Conservation (phyloP, 2,113 vertebrate genomes). For the Dicrurus megarhynchus region DNA sequence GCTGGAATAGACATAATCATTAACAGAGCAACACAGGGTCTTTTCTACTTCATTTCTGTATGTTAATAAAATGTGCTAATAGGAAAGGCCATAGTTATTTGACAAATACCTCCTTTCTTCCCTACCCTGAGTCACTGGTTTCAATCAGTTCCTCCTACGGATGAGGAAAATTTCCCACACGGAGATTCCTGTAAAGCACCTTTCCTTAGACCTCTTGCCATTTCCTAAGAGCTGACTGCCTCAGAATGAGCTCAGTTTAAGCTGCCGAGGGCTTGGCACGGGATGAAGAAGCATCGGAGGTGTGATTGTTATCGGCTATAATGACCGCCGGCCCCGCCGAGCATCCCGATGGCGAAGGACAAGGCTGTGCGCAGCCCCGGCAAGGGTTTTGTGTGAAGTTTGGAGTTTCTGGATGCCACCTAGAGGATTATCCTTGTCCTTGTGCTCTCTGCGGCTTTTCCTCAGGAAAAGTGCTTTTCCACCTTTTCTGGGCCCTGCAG, state of each 20-base stretch:
- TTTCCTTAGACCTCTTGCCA: neutral
- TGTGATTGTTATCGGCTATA: neutral
- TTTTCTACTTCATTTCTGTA: neutral
- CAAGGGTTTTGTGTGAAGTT: neutral
- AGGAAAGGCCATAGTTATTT: neutral
- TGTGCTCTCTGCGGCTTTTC: neutral
- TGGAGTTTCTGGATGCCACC: constrained; percentile 2
- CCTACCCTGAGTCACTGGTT: neutral
- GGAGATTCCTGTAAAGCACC: neutral
- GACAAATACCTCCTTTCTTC: neutral
- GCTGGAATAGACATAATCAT: neutral
- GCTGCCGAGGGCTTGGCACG: neutral
- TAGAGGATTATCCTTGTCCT: constrained; percentile 3
- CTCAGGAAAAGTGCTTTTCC: neutral
- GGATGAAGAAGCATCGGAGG: neutral
- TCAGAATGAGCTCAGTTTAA: neutral
- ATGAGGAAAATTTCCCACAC: neutral
- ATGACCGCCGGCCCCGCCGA: fast-evolving
- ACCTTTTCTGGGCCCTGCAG: neutral
- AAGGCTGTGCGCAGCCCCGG: fast-evolving
- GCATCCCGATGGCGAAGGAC: fast-evolving
- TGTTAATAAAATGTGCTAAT: neutral
- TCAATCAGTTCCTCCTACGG: fast-evolving
- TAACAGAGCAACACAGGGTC: neutral
- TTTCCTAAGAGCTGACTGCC: neutral